Conservation (phyloP, 2,888 invertebrate genomes). For the Drosophila greeni region DNA sequence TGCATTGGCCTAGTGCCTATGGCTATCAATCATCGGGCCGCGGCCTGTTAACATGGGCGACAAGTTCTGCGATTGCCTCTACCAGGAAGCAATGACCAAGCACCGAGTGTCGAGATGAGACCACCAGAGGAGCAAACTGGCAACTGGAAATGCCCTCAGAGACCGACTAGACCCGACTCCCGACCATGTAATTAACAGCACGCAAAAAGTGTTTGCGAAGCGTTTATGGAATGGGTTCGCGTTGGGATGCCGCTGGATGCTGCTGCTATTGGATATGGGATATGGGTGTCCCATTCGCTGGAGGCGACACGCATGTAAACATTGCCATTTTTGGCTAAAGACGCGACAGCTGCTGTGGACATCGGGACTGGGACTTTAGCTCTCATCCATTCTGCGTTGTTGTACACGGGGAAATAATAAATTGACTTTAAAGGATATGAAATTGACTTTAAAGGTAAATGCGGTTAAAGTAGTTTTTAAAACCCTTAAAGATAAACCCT, state of each 20-base stretch:
- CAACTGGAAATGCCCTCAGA: conserved; percentile 62
- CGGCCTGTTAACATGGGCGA: conserved; percentile 42
- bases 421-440: not conserved
- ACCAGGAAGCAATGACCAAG: conserved; percentile 73
- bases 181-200: conserved; percentile 72
- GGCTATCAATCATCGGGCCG: conserved; percentile 69
- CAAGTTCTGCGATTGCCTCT: conserved; percentile 57
- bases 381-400: conserved; percentile 9
- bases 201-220: conserved; percentile 73
- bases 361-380: conserved; percentile 9
- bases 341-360: conserved; percentile 63
- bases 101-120: conserved; percentile 43
- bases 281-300: conserved; percentile 56
- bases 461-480: too few relatives aligned
- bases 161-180: conserved; percentile 52
- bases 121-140: conserved; percentile 60
- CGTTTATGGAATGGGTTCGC: conserved; percentile 58
- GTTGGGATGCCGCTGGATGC: conserved; percentile 17
- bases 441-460: too few relatives aligned
- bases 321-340: conserved; percentile 73
- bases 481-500: too few relatives aligned
- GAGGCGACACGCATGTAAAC: conserved; percentile 71
- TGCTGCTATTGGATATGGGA: conserved; percentile 34
- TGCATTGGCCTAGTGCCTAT: conserved; percentile 44
- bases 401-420: not conserved